Evolutionary conservation across 2,888 invertebrate species (phyloP), one percentile per base, ranked within the genome.

Genomic region (Salpingus planirostris): DNA sequence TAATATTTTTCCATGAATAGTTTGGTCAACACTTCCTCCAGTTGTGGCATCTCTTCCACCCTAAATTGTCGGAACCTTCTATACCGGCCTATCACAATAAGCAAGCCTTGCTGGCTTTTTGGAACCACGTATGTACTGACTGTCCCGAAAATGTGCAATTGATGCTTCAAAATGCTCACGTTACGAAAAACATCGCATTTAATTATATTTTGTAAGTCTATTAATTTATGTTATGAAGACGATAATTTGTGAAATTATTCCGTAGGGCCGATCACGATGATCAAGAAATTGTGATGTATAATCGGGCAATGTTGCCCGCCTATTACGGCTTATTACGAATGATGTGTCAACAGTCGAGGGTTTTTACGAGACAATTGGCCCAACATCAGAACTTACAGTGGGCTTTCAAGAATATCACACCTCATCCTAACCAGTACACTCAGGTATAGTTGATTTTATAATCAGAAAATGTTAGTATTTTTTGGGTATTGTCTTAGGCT

Each of bases 371-470:
- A 31, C 80, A 86, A 54, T 70, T 95, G 33, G 88, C 91, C 1
- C 81, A 82, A 46, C 93, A 95, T 67, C 92, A 93, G 66, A 95
- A 95, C 69, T 77, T 95, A 24, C 89, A 90, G 59, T 95, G 93
- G 93, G 93, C 93, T 13, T 93, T 93, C 65, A 84, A 92, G 56
- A 93, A 93, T 64, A 92, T 95, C 43, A 89, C 91, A 15, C 91
- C 92, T n/a, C 91, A 91, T 66, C 89, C 91, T 3, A 89, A 89
- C 12, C 85, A 93, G 50, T 95, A 95, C 68, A 82, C 88, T 11
- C 79, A 79, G 41, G 80, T 75, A 64, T 14, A 24, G 18, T 27
- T 27, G 5, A 6, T 18, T 6, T 8, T 6, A 18, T 18, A 18
- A 28, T 12, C 12, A 11, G 11, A 13, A 12, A 25, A 30, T 31